A percentile compares a stretch with the other conserved stretches of the same genome.
Evolutionary conservation across 2,888 invertebrate genomes (phyloP).

Genomic region (Adela reaumurella): DNA sequence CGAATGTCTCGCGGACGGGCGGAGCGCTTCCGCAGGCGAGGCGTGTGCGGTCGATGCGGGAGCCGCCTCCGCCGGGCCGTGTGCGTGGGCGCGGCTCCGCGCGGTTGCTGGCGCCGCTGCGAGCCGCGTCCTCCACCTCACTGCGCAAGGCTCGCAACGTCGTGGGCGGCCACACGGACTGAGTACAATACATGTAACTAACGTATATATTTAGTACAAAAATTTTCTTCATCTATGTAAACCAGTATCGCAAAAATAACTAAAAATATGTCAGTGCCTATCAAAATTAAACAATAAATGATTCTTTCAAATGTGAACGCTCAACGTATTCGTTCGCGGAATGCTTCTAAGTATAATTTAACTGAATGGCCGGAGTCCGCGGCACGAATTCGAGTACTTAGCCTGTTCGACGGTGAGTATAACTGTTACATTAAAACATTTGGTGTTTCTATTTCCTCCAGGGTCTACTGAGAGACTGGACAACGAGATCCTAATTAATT

Average conservation of each 20-base stretch:
- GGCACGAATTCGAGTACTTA: not conserved
- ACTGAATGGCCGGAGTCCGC: not conserved
- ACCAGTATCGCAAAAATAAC: slow-evolving; percentile 34
- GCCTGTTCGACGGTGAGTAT: not conserved
- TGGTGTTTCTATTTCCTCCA: slow-evolving; percentile 41
- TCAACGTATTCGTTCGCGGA: slow-evolving; percentile 14
- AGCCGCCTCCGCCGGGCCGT: too few species aligned
- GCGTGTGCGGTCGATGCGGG: too few species aligned
- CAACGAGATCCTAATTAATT: slow-evolving; percentile 23
- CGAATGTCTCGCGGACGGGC: too few species aligned
- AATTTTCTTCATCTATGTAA: slow-evolving; percentile 24
- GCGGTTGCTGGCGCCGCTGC: too few species aligned
- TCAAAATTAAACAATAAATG: slow-evolving; percentile 31
- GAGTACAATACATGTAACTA: too few species aligned
- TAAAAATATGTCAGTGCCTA: slow-evolving; percentile 27
- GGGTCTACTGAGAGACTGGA: slow-evolving; percentile 40
- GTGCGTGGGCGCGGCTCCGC: too few species aligned
- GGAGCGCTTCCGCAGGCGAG: too few species aligned
- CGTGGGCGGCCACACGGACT: too few species aligned
- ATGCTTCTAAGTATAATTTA: slow-evolving; percentile 9
- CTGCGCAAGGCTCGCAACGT: too few species aligned
- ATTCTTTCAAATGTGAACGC: slow-evolving; percentile 37
- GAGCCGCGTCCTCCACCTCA: too few species aligned
- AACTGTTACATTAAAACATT: slow-evolving; percentile 19
- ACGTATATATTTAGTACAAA: not conserved